These are phyloP conservation scores for Chunga burmeisteri DNA, from an alignment of 2,113 vertebrate species.

Conservation along the genomic window DNA sequence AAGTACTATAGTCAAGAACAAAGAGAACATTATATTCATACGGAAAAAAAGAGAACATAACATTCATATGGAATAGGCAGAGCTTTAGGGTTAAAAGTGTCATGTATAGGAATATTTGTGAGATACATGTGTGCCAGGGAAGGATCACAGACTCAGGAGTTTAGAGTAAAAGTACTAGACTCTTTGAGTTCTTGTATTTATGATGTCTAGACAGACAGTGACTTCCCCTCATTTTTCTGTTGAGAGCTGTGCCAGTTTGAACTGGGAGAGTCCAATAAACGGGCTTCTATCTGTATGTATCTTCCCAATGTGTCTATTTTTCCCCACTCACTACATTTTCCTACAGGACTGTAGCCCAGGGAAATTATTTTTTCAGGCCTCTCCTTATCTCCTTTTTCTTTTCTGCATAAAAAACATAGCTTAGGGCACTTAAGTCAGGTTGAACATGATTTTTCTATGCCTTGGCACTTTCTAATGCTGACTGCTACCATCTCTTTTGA, in stretches of 20 bases:
- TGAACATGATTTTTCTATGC: neutral
- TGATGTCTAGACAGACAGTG: neutral
- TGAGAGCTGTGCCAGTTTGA: neutral
- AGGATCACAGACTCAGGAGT: neutral
- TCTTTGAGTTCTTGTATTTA: neutral
- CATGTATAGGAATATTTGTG: neutral
- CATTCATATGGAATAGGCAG: neutral
- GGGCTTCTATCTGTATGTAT: neutral
- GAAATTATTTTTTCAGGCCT: neutral
- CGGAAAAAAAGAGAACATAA: neutral
- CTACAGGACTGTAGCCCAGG: neutral
- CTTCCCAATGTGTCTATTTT: neutral
- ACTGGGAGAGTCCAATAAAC: neutral
- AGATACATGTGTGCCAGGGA: neutral
- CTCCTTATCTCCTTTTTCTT: neutral
- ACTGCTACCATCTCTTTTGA: neutral
- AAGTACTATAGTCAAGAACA: neutral
- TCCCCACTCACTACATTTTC: neutral
- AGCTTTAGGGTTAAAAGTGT: neutral
- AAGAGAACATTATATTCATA: neutral
- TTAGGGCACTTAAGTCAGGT: neutral
- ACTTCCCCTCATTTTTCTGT: neutral
- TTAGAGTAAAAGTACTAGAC: neutral
- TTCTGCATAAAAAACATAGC: neutral
- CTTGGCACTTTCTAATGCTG: neutral